Conservation (phyloP, 2,797 vertebrate species). For the Hippocampus kuda region DNA sequence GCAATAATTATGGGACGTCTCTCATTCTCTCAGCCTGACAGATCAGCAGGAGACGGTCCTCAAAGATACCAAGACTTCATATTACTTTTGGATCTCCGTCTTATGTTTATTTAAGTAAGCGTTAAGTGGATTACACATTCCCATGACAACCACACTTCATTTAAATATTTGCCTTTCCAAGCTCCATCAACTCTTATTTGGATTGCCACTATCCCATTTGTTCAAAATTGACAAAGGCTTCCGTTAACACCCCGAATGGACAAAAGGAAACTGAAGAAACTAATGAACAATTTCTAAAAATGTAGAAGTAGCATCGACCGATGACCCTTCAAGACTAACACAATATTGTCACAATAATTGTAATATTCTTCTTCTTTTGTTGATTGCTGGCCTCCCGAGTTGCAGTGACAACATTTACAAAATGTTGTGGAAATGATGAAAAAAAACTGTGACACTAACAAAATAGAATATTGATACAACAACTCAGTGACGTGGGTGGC, state of each 20-base stretch:
- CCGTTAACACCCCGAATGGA: slow-evolving; percentile 23
- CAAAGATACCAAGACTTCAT: slow-evolving; percentile 38
- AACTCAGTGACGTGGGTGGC: no score
- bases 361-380: neutral
- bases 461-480: no score
- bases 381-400: neutral
- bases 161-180: slow-evolving; percentile 36
- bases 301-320: neutral
- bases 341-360: neutral
- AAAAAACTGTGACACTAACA: neutral
- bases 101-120: slow-evolving; percentile 36
- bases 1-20: slow-evolving; percentile 12
- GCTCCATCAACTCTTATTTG: slow-evolving; percentile 53
- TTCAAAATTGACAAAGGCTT: slow-evolving; percentile 52
- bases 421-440: neutral
- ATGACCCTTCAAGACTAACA: neutral
- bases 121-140: slow-evolving; percentile 44
- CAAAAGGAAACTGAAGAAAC: neutral
- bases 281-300: slow-evolving; percentile 24
- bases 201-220: slow-evolving; percentile 50
- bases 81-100: slow-evolving; percentile 27
- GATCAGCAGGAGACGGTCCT: slow-evolving; percentile 22
- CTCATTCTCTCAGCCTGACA: slow-evolving; percentile 18
- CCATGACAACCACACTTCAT: slow-evolving; percentile 23
- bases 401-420: neutral